A percentile compares a stretch with the other conserved stretches of the same genome.
Conservation (phyloP, 1,140 invertebrate genomes). For the Frieseomelitta varia region DNA sequence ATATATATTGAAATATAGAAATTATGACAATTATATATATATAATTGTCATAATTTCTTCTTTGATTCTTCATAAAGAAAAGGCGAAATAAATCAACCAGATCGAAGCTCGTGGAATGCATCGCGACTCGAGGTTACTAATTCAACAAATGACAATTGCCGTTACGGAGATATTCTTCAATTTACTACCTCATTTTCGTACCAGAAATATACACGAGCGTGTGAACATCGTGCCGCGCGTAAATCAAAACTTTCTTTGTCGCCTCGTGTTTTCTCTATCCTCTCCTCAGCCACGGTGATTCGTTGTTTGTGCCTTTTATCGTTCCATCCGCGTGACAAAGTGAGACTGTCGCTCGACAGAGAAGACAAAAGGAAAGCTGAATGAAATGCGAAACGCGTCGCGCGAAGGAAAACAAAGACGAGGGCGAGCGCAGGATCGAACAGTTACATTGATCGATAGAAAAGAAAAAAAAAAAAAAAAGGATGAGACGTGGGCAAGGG, state of each 20-base stretch:
- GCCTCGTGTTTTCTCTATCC: neutral
- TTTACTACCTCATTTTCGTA: too few species aligned
- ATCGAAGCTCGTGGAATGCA: too few species aligned
- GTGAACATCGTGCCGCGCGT: too few species aligned
- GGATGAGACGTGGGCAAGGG: conserved; percentile 73
- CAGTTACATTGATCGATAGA: conserved; percentile 13
- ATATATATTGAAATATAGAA: too few species aligned
- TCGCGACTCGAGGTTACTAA: neutral
- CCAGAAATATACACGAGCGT: too few species aligned
- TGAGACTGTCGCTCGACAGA: neutral
- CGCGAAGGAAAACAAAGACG: neutral
- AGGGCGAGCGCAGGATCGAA: conserved; percentile 32
- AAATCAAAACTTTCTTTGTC: too few species aligned
- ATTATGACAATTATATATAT: too few species aligned
- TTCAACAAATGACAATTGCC: neutral
- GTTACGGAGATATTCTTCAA: neutral
- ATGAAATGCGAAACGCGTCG: neutral
- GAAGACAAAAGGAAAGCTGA: neutral
- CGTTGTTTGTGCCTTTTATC: neutral
- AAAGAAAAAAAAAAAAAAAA: conserved; percentile 24
- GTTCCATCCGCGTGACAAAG: neutral
- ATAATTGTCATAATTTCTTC: too few species aligned
- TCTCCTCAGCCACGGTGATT: neutral
- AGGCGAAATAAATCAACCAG: neutral
- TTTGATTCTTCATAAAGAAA: too few species aligned